phyloP scores from a whole-genome alignment of 2,113 vertebrate species.

The Otocyon megalotis region DNA sequence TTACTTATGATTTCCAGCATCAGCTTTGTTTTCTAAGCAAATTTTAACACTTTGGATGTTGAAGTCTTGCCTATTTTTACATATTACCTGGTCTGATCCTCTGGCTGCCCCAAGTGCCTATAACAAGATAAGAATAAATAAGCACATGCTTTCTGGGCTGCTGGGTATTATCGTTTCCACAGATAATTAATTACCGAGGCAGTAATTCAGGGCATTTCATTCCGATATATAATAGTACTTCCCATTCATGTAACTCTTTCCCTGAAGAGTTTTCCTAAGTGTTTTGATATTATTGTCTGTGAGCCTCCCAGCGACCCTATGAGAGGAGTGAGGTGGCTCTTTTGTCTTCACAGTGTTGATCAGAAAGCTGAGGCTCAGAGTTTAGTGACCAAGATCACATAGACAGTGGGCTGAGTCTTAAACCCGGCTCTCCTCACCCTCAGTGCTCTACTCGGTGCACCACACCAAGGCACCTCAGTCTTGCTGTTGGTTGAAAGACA shows the following conservation, averaged over 20 bases:
- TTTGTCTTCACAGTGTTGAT: background rate
- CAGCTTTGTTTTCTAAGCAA: background rate
- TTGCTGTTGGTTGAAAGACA: background rate
- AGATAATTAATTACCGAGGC: background rate
- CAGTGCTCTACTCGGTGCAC: background rate
- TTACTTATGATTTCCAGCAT: background rate
- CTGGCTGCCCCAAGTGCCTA: background rate
- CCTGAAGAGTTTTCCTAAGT: background rate
- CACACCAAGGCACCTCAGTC: fast-evolving
- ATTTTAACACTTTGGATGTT: background rate
- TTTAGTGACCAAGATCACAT: background rate
- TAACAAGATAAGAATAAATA: background rate
- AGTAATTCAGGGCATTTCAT: background rate
- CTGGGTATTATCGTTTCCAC: background rate
- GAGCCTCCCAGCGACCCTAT: background rate
- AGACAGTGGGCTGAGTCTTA: background rate
- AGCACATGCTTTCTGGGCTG: background rate
- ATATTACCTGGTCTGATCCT: background rate
- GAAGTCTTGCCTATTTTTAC: background rate
- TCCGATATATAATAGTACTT: background rate
- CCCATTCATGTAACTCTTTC: background rate
- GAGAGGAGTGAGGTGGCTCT: background rate
- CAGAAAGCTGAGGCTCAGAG: background rate
- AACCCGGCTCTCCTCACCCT: background rate
- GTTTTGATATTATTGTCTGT: background rate